Evolutionary conservation across 2,888 invertebrate species (phyloP).

Genomic region (Anorthoa munda): DNA sequence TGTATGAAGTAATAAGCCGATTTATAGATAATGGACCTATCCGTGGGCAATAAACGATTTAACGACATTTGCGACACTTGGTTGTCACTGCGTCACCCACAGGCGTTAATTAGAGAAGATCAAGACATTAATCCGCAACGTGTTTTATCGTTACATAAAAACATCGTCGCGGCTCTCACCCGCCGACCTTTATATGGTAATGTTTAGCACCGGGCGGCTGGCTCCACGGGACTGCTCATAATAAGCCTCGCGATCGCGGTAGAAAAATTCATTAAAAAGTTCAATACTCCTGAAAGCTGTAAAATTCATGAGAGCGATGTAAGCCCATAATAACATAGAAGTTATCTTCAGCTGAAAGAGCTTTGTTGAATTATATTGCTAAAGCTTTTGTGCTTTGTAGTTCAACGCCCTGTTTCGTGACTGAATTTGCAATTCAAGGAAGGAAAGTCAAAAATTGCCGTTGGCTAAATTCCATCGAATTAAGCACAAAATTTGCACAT

Average conservation of each 20-base stretch:
- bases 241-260: constrained; percentile 25
- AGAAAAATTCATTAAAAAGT: constrained; percentile 46
- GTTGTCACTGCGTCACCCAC: constrained; percentile 30
- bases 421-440: constrained; percentile 20
- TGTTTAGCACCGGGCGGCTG: constrained; percentile 43
- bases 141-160: constrained; percentile 57
- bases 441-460: constrained; percentile 17
- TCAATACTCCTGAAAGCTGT: constrained; percentile 21
- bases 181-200: constrained; percentile 40
- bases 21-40: constrained; percentile 20
- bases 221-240: constrained; percentile 34
- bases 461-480: background rate
- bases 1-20: constrained; percentile 6
- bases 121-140: constrained; percentile 36
- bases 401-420: constrained; percentile 23
- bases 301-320: constrained; percentile 22
- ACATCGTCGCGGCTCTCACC: constrained; percentile 27
- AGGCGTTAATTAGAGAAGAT: constrained; percentile 53
- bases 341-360: constrained; percentile 18
- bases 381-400: constrained; percentile 17
- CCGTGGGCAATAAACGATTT: constrained; percentile 28
- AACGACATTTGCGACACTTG: constrained; percentile 24
- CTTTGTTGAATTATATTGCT: constrained; percentile 10
- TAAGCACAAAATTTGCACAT: background rate
- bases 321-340: constrained; percentile 36